A percentile compares a stretch with the other conserved stretches of the same genome.
phyloP scores from a whole-genome alignment of 2,888 invertebrate genomes.

The Campopleginae sp. region DNA sequence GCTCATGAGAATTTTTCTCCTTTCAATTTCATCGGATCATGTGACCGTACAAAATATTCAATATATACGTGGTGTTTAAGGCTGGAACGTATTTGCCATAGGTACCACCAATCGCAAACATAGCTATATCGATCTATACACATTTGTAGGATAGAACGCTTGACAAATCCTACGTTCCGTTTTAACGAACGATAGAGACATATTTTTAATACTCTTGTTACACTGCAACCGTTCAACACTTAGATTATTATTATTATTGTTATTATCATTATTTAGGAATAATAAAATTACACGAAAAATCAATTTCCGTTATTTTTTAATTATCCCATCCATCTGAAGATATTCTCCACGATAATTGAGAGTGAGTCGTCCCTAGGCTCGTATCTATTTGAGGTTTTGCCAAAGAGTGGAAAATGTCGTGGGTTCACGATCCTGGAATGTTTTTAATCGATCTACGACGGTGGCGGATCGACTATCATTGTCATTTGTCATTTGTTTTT shows the following conservation, averaged over 20 bases:
- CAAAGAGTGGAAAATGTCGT: too few species aligned
- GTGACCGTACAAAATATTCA: constrained; percentile 47
- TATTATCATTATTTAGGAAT: constrained; percentile 62
- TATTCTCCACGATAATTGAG: neutral
- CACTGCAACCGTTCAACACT: constrained; percentile 63
- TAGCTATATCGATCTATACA: constrained; percentile 15
- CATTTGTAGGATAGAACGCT: constrained; percentile 52
- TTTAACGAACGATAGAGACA: constrained; percentile 66
- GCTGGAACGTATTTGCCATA: constrained; percentile 58
- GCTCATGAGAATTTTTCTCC: neutral
- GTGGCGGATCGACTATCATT: too few species aligned
- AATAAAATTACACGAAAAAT: constrained; percentile 63
- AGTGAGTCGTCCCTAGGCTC: neutral
- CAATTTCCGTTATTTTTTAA: constrained; percentile 23
- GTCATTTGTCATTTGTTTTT: too few species aligned
- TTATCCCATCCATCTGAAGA: neutral
- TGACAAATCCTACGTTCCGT: constrained; percentile 56
- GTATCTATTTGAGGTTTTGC: neutral
- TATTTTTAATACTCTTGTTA: constrained; percentile 72
- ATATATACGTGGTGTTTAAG: constrained; percentile 49
- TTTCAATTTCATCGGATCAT: constrained; percentile 29
- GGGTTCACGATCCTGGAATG: too few species aligned
- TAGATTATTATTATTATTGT: constrained; percentile 62
- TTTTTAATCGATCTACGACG: too few species aligned
- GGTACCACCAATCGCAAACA: constrained; percentile 56